Conservation (phyloP, 2,888 invertebrate genomes). For the Antitype chi region DNA sequence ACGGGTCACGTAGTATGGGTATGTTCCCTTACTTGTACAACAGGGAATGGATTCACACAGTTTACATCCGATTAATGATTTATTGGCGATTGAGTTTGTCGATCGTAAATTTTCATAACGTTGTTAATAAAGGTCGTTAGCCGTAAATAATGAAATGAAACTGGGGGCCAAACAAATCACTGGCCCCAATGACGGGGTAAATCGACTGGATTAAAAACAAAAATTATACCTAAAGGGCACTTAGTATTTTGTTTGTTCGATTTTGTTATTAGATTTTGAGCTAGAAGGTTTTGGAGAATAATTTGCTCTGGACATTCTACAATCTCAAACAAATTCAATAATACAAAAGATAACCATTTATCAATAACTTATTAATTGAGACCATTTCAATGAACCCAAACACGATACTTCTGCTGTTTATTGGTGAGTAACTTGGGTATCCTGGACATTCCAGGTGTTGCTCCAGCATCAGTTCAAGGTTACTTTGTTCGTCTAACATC, state of each 20-base stretch:
- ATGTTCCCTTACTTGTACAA: slow-evolving; percentile 3
- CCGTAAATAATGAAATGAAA: slow-evolving; percentile 72
- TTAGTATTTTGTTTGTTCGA: slow-evolving; percentile 9
- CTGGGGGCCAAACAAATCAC: slow-evolving; percentile 72
- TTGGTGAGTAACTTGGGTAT: no score
- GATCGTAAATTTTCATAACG: slow-evolving; percentile 72
- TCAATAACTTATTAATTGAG: no score
- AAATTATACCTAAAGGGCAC: slow-evolving; percentile 36
- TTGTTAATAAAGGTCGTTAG: slow-evolving; percentile 74
- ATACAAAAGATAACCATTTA: no score
- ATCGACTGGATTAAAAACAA: slow-evolving; percentile 64
- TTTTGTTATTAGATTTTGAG: slow-evolving; percentile 1
- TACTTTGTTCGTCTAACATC: no score
- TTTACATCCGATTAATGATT: slow-evolving; percentile 57
- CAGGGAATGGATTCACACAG: slow-evolving; percentile 21
- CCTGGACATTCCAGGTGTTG: no score
- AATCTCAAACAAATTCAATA: background rate
- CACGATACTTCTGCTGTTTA: no score
- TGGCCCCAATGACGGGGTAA: slow-evolving; percentile 64
- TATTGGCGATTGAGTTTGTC: slow-evolving; percentile 63
- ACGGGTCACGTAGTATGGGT: no score
- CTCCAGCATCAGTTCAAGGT: no score
- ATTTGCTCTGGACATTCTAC: background rate
- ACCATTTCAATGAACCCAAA: no score
- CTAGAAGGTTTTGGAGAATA: background rate